phyloP scores from a whole-genome alignment of 2,888 invertebrate genomes.

The Pseudeuparius sepicola region DNA sequence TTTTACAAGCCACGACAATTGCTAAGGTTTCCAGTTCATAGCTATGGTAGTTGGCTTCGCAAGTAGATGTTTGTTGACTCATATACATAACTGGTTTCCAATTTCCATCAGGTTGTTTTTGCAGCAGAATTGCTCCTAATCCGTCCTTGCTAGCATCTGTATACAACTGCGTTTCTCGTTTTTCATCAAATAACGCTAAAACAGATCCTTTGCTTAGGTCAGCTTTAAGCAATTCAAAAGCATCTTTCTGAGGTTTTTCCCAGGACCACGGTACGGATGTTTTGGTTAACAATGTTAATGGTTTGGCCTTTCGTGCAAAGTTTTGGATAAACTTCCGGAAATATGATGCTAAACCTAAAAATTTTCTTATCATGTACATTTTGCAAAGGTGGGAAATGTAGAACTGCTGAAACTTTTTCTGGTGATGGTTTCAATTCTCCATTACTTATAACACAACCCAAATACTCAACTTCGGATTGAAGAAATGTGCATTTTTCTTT shows the following conservation, averaged over 20 bases:
- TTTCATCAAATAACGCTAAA: too few relatives aligned
- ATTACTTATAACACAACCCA: constrained; percentile 7
- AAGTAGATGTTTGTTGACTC: constrained; percentile 12
- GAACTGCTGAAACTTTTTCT: too few relatives aligned
- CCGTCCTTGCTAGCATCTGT: constrained; percentile 24
- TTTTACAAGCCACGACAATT: constrained; percentile 9
- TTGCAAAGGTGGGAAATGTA: too few relatives aligned
- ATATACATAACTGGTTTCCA: constrained; percentile 26
- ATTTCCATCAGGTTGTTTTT: constrained; percentile 19
- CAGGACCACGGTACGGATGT: too few relatives aligned
- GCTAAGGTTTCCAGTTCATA: too few relatives aligned
- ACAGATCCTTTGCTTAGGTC: constrained; percentile 8
- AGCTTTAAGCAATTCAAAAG: constrained; percentile 7
- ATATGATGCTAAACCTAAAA: too few relatives aligned
- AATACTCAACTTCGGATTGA: constrained; percentile 9
- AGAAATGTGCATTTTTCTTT: constrained; percentile 12
- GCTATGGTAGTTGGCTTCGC: constrained; percentile 16
- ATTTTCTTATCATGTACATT: too few relatives aligned
- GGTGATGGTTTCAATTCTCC: constrained; percentile 9
- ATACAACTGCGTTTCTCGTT: constrained; percentile 18
- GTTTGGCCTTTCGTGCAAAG: too few relatives aligned
- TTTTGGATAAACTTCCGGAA: too few relatives aligned
- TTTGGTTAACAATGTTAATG: too few relatives aligned
- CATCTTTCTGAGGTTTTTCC: constrained; percentile 10
- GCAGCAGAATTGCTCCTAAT: constrained; percentile 23